Evolutionary conservation across 2,888 invertebrate genomes (phyloP), one percentile per base, ranked within the genome.

Genomic region (Agrotis ipsilon): DNA sequence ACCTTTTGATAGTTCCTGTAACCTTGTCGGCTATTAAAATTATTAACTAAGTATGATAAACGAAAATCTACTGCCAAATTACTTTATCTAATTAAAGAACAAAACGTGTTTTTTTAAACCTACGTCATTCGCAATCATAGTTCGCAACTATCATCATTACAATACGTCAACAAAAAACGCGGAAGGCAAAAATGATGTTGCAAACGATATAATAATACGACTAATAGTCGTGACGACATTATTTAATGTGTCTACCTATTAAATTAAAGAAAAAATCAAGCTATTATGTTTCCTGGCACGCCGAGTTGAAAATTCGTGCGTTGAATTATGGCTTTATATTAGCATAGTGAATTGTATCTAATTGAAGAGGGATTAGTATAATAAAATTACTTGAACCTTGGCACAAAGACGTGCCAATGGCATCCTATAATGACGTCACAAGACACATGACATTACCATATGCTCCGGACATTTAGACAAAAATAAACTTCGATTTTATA

Each of bases 341-440:
- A 61, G 55, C 54, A 68, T 81, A 62, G 14, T 49, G 11, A 59
- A 68, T 66, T n/a, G n/a, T n/a, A n/a, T 59, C 16, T 75, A 43
- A 80, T 64, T 46, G 61, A 71, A n/a, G 58, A 48, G 4, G 9
- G 21, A 78, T 78, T 27, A 62, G 48, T 54, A 55, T 59, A 24
- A 64, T 64, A 58, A 68, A 65, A 69, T 65, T 48, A 48, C 51
- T 62, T 39, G 27, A 69, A 68, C 75, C 75, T 82, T 84, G 75
- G 69, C 68, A 74, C 70, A 63, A 57, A 72, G 63, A 27, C 73
- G 75, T 78, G 82, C 65, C 83, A 84, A 83, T 73, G 71, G 52
- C 60, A 54, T 62, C 54, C 68, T 43, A 54, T 65, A 16, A 70
- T 75, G 71, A 68, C 65, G 61, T 51, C 72, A 69, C 27, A 54